Percentiles rank a stretch among this genome's conserved stretches.
Conservation (phyloP, 2,113 vertebrate genomes). For the Artemisiospiza belli region DNA sequence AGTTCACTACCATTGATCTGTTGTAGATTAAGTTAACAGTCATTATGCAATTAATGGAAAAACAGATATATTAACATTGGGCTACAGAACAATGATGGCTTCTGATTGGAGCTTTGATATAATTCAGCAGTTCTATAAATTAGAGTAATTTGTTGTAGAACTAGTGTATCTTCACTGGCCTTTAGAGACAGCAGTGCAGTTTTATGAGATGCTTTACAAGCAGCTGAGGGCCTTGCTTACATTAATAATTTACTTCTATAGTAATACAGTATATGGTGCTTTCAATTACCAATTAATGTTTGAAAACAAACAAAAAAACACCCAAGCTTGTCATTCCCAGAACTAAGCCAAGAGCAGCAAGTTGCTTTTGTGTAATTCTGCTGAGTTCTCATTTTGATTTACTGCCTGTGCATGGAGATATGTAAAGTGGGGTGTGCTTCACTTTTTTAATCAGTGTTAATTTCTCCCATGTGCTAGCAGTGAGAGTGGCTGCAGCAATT, state of each 20-base stretch:
- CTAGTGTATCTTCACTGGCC: background rate
- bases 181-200: background rate
- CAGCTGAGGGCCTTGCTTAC: background rate
- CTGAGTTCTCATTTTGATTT: background rate
- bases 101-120: background rate
- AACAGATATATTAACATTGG: background rate
- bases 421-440: background rate
- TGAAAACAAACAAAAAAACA: background rate
- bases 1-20: slow-evolving; percentile 32
- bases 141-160: background rate
- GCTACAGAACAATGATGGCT: background rate
- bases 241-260: background rate
- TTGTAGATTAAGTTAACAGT: slow-evolving; percentile 35
- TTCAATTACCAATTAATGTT: background rate
- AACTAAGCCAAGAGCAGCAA: background rate
- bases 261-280: background rate
- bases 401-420: background rate
- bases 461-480: background rate
- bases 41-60: slow-evolving; percentile 26
- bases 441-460: slow-evolving; percentile 8
- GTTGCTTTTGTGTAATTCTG: background rate
- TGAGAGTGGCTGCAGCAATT: background rate
- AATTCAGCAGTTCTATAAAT: background rate
- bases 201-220: background rate
- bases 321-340: background rate